Conservation (phyloP, 2,113 vertebrate genomes). For the Caranx ignobilis region DNA sequence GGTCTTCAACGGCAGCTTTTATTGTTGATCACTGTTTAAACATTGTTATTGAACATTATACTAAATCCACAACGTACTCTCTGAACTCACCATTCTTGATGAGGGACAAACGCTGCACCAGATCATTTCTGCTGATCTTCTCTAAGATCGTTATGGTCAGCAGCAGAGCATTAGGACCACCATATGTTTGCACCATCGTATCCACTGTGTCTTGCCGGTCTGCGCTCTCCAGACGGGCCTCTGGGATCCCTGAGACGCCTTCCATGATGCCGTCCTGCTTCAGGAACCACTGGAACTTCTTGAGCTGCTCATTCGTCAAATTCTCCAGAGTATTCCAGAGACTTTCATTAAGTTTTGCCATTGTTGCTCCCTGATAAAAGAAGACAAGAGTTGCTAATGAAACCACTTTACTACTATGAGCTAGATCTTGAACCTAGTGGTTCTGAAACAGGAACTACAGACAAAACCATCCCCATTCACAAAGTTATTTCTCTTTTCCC, state of each 20-base stretch:
- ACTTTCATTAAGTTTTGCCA: slow-evolving; percentile 1
- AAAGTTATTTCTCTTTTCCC: no score
- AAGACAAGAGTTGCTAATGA: no score
- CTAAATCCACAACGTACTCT: no score
- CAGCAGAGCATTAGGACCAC: neutral
- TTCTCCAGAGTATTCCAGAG: neutral
- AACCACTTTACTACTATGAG: no score
- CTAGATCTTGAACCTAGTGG: neutral
- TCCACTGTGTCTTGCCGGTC: slow-evolving; percentile 19
- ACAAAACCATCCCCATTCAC: no score
- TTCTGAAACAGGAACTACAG: neutral
- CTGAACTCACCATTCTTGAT: neutral
- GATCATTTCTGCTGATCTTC: slow-evolving; percentile 44
- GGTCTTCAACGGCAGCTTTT: neutral
- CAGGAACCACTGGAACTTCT: slow-evolving; percentile 44
- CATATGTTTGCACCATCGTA: slow-evolving; percentile 28
- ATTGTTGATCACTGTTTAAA: neutral
- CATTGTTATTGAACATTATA: neutral
- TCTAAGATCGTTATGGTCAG: neutral
- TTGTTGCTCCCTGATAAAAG: neutral
- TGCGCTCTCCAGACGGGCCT: neutral
- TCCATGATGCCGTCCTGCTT: neutral
- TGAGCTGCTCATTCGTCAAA: slow-evolving; percentile 6
- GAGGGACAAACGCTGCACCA: neutral
- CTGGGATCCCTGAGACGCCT: neutral